A percentile compares a stretch with the other conserved stretches of the same genome.
These are phyloP conservation scores for Steatocranus sp. DNA, from an alignment of 2,797 vertebrate species.

Conservation along the genomic window DNA sequence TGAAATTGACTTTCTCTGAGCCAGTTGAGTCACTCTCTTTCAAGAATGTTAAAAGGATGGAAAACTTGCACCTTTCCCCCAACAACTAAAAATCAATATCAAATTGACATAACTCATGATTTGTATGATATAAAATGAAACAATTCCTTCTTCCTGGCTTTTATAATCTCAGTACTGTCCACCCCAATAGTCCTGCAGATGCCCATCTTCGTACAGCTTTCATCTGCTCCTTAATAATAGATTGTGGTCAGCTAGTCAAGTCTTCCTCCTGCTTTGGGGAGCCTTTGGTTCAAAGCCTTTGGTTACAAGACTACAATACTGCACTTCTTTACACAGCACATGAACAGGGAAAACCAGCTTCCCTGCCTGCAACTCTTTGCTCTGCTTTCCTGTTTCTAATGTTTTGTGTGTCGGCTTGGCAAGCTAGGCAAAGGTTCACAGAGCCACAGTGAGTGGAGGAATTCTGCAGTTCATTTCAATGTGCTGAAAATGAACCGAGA, in stretches of 20 bases:
- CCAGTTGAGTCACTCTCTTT: neutral
- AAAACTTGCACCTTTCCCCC: neutral
- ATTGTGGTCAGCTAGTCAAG: constrained; percentile 46
- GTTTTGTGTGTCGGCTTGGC: neutral
- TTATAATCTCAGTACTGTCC: neutral
- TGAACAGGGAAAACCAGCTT: neutral
- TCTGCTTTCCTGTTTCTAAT: constrained; percentile 20
- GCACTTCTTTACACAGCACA: neutral
- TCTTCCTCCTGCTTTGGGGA: constrained; percentile 24
- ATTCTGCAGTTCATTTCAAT: constrained; percentile 42
- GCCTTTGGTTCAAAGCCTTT: constrained; percentile 9
- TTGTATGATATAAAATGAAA: neutral
- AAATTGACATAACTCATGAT: neutral
- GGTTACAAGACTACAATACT: neutral
- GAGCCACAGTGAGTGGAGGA: neutral
- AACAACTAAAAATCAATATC: neutral
- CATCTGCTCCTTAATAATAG: constrained; percentile 64
- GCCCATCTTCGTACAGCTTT: constrained; percentile 28
- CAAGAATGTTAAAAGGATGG: neutral
- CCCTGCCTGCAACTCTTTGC: constrained; percentile 2
- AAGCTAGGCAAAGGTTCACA: neutral
- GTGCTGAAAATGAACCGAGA: constrained; percentile 30
- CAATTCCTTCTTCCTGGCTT: neutral
- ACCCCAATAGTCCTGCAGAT: neutral
- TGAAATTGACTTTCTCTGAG: neutral